Base-by-base conservation (phyloP, 2,113 vertebrate species). In the Seriola rivoliana region DNA sequence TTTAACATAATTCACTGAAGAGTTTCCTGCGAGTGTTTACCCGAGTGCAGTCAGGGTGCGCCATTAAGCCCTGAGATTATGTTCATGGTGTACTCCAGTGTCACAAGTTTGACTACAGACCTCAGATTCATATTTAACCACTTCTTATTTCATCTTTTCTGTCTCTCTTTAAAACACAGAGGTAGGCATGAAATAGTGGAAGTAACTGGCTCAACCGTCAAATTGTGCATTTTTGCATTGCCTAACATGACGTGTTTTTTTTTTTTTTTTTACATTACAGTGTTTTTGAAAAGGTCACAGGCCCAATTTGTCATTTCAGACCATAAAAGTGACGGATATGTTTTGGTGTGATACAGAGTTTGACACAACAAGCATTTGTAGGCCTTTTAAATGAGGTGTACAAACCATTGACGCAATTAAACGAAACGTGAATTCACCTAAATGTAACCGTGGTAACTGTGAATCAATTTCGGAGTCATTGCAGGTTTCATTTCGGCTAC, bases 1-100 rank as follows among this genome's bases (percentile, higher is more conserved):
- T 66, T 25, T 8, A 29, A 59, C 62, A 64, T 32, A 58, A 5
- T 75, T 42, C 16, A 0, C 59, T 10, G 54, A 34, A 46, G 58
- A 25, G 6, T 54, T 75, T 71, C 52, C 70, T 36, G 58, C 73
- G 16, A 0, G 55, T 71, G 60, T 81, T 74, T 66, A 23, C 68
- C 52, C n/a, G 3, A 69, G 73, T 6, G 46, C 34, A 60, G 54
- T 36, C 32, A 3, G 44, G 71, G 16, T 0, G 16, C 50, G 32
- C 3, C 19, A 9, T n/a, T 13, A 54, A 59, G 4, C 40, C 11
- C 46, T 5, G 21, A 29, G 66, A 65, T 67, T 23, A 8, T 19
- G 60, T 11, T 36, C 2, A 1, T 1, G 40, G 8, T 44, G 5
- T 62, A 40, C 50, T 76, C 69, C 52, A 42, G 62, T 3, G 29